phyloP scores from a whole-genome alignment of 2,888 invertebrate genomes.

The Philopedon plagiatum region DNA sequence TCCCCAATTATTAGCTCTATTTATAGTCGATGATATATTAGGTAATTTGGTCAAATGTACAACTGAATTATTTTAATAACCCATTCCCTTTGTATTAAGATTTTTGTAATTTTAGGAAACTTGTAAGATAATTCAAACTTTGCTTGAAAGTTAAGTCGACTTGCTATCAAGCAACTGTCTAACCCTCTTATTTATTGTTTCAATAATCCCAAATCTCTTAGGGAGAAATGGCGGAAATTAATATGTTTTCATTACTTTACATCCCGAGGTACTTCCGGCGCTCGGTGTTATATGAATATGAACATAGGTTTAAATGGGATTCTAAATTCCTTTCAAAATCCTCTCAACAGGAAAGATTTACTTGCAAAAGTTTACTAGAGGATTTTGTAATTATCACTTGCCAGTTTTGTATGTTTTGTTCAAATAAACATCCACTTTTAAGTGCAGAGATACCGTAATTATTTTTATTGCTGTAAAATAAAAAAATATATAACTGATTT shows the following conservation, averaged over 20 bases:
- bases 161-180: not conserved
- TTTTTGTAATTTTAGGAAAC: not conserved
- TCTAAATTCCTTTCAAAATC: not conserved
- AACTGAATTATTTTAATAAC: no score
- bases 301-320: not conserved
- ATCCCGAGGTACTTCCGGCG: slow-evolving; percentile 1
- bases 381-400: not conserved
- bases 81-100: not conserved
- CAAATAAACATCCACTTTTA: no score
- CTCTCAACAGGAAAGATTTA: not conserved
- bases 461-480: no score
- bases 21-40: no score
- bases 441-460: no score
- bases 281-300: not conserved
- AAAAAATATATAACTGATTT: no score
- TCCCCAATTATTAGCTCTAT: no score
- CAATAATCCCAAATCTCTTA: slow-evolving; percentile 12
- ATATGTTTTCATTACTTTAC: slow-evolving; percentile 25
- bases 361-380: not conserved
- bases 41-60: no score
- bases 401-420: not conserved
- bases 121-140: not conserved
- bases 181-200: slow-evolving; percentile 15
- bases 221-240: slow-evolving; percentile 24
- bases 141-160: not conserved